Percentiles rank a stretch among this genome's conserved stretches.
Evolutionary conservation across 2,888 invertebrate species (phyloP).

Genomic region (Bellardia bayeri): DNA sequence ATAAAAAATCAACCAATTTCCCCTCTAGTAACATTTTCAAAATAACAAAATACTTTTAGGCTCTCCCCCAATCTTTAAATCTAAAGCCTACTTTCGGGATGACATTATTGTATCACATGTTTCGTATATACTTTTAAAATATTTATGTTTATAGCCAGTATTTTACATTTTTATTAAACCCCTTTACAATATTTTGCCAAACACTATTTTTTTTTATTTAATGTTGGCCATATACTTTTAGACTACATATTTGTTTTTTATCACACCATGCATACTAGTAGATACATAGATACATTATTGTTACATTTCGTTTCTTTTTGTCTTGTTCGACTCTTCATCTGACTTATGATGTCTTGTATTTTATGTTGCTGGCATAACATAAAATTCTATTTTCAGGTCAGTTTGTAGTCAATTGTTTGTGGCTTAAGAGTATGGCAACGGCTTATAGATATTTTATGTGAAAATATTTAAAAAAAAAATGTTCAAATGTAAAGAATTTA

Average conservation of each 20-base stretch:
- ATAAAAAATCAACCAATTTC: background rate
- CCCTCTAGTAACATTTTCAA: background rate
- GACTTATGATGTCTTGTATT: constrained; percentile 36
- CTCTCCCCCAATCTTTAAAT: background rate
- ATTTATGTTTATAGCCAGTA: background rate
- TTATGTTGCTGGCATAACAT: constrained; percentile 38
- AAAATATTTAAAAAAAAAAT: background rate
- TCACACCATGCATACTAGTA: constrained; percentile 27
- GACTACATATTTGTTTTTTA: background rate
- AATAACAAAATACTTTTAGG: background rate
- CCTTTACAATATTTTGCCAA: background rate
- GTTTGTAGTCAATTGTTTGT: constrained; percentile 29
- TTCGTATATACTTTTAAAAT: background rate
- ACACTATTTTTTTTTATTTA: constrained; percentile 13
- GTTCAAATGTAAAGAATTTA: background rate
- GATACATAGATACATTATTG: background rate
- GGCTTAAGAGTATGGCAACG: background rate
- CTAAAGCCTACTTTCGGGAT: constrained; percentile 28
- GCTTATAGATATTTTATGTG: background rate
- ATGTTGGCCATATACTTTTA: constrained; percentile 16
- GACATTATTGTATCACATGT: constrained; percentile 1
- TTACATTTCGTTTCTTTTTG: too few species aligned
- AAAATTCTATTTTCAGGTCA: constrained; percentile 41
- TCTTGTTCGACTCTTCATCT: constrained; percentile 9
- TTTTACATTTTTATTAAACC: background rate